Percentiles rank a stretch among this genome's conserved stretches.
These are phyloP conservation scores for Drosophila mercatorum DNA, from an alignment of 2,888 invertebrate genomes.

Conservation along the genomic window DNA sequence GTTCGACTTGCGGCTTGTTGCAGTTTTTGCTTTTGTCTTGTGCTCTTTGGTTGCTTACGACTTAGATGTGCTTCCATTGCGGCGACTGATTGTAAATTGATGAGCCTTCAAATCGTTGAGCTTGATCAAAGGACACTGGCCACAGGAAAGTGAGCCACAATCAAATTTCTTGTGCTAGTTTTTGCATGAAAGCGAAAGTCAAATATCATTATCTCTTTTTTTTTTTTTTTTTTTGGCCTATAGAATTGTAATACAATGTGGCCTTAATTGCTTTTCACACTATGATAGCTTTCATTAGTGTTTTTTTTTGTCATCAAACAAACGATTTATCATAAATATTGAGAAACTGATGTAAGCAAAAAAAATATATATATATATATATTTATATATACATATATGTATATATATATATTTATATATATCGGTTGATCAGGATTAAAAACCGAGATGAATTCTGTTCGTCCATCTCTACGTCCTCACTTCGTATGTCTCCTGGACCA, in stretches of 20 bases:
- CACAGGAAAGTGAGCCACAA: not conserved
- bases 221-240: not conserved
- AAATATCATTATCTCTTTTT: not conserved
- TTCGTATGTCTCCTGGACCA: too few relatives aligned
- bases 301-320: not conserved
- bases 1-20: constrained; percentile 22
- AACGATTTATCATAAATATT: too few relatives aligned
- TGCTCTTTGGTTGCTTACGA: constrained; percentile 19
- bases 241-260: not conserved
- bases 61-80: too few relatives aligned
- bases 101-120: not conserved
- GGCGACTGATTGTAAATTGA: constrained; percentile 17
- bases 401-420: too few relatives aligned
- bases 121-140: not conserved
- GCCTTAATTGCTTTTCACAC: not conserved
- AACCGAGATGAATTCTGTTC: too few relatives aligned
- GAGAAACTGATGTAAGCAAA: too few relatives aligned
- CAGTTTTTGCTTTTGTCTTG: constrained; percentile 11
- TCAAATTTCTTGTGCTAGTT: not conserved
- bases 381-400: too few relatives aligned
- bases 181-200: not conserved
- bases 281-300: not conserved
- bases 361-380: too few relatives aligned
- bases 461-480: too few relatives aligned
- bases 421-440: too few relatives aligned